Evolutionary conservation across 2,888 invertebrate genomes (phyloP).

Genomic region (Sesia apiformis): DNA sequence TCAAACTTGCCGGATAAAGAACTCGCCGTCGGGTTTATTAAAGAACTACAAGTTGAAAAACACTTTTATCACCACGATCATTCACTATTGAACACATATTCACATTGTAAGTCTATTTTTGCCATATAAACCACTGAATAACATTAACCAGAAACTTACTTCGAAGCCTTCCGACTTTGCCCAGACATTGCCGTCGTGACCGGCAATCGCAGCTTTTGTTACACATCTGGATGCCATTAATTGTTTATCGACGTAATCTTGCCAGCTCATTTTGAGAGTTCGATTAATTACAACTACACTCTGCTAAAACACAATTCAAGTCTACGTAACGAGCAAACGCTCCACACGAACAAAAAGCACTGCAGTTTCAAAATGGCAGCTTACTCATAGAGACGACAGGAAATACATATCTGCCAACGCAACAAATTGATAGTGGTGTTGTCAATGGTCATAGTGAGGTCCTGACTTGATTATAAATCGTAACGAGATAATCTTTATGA

Average conservation of each 20-base stretch:
- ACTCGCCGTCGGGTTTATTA: constrained; percentile 50
- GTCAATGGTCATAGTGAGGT: neutral
- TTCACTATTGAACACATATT: constrained; percentile 24
- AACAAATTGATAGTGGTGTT: neutral
- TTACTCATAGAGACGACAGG: constrained; percentile 58
- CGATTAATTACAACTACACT: constrained; percentile 72
- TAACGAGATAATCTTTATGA: too few species aligned
- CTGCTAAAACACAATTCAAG: constrained; percentile 61
- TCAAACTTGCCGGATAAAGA: constrained; percentile 57
- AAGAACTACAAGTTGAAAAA: constrained; percentile 11
- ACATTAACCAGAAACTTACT: constrained; percentile 78
- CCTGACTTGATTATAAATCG: neutral
- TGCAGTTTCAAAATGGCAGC: constrained; percentile 73
- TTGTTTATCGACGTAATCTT: constrained; percentile 98
- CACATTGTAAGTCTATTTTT: constrained; percentile 14
- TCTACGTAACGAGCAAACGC: constrained; percentile 70
- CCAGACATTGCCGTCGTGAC: constrained; percentile 96
- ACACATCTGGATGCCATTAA: constrained; percentile 96
- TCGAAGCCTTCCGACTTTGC: constrained; percentile 95
- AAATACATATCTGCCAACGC: constrained; percentile 21
- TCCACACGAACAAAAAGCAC: constrained; percentile 75
- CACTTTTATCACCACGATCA: constrained; percentile 32
- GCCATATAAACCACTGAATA: constrained; percentile 35
- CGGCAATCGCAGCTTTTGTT: constrained; percentile 94
- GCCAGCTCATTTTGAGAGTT: constrained; percentile 92